Evolutionary conservation across 35 echinoderm and acorn worm species (phyloP).

Genomic region (Apostichopus japonicus): DNA sequence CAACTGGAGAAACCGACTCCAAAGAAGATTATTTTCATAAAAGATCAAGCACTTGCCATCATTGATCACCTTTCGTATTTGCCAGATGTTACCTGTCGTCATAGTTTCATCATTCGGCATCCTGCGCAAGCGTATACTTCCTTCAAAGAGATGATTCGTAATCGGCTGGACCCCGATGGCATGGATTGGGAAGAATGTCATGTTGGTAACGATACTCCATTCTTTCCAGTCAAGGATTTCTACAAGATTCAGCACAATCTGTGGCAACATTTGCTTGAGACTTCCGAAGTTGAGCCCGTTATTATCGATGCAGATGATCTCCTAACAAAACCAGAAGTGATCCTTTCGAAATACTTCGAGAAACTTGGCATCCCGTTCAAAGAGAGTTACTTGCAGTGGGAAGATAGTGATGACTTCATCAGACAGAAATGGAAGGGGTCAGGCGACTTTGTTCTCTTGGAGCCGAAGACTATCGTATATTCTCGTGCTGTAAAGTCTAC

Average conservation of each 20-base stretch:
- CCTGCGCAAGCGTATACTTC: not conserved
- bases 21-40: conserved; percentile 38
- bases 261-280: conserved; percentile 14
- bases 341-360: conserved; percentile 33
- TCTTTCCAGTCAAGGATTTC: not conserved
- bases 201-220: not conserved
- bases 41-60: conserved; percentile 22
- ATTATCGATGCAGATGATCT: conserved; percentile 42
- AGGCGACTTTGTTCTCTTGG: conserved; percentile 5
- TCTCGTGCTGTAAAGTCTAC: not conserved
- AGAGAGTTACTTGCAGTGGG: conserved; percentile 40
- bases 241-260: not conserved
- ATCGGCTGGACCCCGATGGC: too few relatives aligned
- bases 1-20: not conserved
- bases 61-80: not conserved
- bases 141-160: too few relatives aligned
- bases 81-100: not conserved
- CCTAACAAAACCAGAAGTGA: conserved; percentile 17
- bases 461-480: conserved; percentile 1
- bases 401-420: not conserved
- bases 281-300: not conserved
- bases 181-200: not conserved
- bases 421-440: conserved; percentile 28
- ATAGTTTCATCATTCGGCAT: conserved; percentile 15
- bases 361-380: conserved; percentile 41